These are phyloP conservation scores for Drosophila malerkotliana DNA, from an alignment of 1,140 invertebrate species.

Conservation along the genomic window DNA sequence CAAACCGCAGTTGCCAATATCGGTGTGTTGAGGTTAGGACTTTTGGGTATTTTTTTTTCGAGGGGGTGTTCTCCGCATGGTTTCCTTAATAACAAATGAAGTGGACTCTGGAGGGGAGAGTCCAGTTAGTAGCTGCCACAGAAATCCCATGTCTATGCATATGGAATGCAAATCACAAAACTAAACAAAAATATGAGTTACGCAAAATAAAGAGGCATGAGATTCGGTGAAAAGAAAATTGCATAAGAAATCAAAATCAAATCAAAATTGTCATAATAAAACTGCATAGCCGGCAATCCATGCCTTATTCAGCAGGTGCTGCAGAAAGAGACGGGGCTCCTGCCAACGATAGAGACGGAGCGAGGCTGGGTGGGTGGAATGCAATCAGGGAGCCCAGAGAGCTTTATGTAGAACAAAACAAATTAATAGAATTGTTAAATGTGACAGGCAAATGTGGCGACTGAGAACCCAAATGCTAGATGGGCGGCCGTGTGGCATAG, in stretches of 20 bases:
- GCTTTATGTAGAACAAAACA: constrained; percentile 76
- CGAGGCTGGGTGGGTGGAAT: constrained; percentile 3
- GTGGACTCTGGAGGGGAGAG: constrained; percentile 4
- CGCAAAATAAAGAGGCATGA: constrained; percentile 22
- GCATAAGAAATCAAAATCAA: constrained; percentile 80
- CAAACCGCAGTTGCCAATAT: constrained; percentile 30
- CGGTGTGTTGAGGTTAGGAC: constrained; percentile 31
- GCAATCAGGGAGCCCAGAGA: constrained; percentile 36
- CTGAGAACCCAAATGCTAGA: constrained; percentile 24
- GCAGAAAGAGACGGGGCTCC: constrained; percentile 4
- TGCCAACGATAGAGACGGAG: neutral
- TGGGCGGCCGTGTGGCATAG: neutral
- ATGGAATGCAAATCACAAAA: constrained; percentile 58
- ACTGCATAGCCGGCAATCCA: constrained; percentile 52
- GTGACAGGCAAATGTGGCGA: constrained; percentile 72
- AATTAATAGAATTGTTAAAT: constrained; percentile 83
- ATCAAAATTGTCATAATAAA: constrained; percentile 81
- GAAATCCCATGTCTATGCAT: constrained; percentile 58
- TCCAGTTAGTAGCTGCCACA: too few species aligned
- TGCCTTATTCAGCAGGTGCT: constrained; percentile 64
- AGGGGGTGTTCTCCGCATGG: neutral
- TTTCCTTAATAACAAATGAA: constrained; percentile 30
- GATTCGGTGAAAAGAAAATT: constrained; percentile 46
- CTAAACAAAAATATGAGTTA: constrained; percentile 58
- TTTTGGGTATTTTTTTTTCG: neutral